Conservation (phyloP, 2,797 vertebrate species). For the Eidolon dupreanum region DNA sequence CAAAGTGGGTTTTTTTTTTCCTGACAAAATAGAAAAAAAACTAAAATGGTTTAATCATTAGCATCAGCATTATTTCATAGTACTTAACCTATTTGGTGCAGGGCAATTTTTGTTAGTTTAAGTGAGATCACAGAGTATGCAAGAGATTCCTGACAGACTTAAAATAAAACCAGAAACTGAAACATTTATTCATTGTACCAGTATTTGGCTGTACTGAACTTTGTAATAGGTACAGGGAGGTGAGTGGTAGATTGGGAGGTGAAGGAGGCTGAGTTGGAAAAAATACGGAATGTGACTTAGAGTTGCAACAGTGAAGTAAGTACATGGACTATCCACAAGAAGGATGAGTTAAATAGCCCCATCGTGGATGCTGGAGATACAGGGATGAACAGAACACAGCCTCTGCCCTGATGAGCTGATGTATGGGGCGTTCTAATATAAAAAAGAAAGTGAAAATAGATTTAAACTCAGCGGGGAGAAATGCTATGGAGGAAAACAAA, state of each 20-base stretch:
- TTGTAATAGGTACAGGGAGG: neutral
- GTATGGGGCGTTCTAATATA: neutral
- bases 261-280: neutral
- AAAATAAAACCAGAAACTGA: neutral
- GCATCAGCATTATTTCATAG: neutral
- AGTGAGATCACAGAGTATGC: neutral
- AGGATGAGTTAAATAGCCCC: rapidly evolving
- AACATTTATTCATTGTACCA: neutral
- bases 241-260: neutral
- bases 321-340: neutral
- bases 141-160: neutral
- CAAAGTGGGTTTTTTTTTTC: neutral
- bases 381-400: neutral
- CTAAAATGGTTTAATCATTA: neutral
- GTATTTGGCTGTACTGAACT: neutral
- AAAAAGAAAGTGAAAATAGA: neutral
- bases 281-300: neutral
- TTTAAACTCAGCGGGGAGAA: neutral
- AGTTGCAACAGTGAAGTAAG: neutral
- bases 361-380: neutral
- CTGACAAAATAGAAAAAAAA: neutral
- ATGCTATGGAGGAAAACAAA: neutral
- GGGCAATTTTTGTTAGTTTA: neutral
- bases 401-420: neutral
- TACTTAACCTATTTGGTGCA: neutral